phyloP scores from a whole-genome alignment of 2,113 vertebrate species.

The Promerops cafer region DNA sequence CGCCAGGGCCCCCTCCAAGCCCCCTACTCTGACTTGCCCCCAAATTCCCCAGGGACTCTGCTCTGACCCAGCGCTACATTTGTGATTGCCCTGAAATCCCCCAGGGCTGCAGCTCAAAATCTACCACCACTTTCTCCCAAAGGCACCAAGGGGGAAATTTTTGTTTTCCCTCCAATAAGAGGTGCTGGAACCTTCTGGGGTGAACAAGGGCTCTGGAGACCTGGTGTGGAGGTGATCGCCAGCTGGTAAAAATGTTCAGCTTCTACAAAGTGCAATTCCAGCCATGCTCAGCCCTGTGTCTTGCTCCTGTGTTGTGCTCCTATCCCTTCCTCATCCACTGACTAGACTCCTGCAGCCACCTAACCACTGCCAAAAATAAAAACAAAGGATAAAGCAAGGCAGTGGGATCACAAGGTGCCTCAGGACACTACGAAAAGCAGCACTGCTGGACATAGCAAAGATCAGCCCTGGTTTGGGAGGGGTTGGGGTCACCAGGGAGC shows the following conservation, averaged over 20 bases:
- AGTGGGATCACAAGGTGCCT: rapidly evolving
- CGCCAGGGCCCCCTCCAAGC: not conserved
- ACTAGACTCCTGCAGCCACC: not conserved
- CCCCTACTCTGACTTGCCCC: not conserved
- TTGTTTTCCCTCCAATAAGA: not conserved
- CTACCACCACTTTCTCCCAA: not conserved
- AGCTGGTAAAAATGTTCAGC: not conserved
- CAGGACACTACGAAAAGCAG: rapidly evolving
- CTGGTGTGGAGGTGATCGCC: rapidly evolving
- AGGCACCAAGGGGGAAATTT: not conserved
- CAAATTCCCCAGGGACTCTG: conserved; percentile 53
- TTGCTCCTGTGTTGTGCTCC: not conserved
- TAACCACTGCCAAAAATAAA: not conserved
- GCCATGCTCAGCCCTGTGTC: not conserved
- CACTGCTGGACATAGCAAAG: not conserved
- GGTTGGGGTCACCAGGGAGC: not conserved
- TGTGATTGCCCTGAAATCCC: conserved; percentile 38
- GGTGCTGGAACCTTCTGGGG: not conserved
- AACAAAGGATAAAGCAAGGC: not conserved
- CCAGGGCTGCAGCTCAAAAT: conserved; percentile 2
- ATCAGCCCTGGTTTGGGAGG: not conserved
- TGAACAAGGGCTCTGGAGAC: not conserved
- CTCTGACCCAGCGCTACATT: not conserved
- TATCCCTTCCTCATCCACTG: not conserved
- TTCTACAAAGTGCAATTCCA: not conserved